These are phyloP conservation scores for Manis javanica DNA, from an alignment of 2,797 vertebrate genomes.

Conservation along the genomic window DNA sequence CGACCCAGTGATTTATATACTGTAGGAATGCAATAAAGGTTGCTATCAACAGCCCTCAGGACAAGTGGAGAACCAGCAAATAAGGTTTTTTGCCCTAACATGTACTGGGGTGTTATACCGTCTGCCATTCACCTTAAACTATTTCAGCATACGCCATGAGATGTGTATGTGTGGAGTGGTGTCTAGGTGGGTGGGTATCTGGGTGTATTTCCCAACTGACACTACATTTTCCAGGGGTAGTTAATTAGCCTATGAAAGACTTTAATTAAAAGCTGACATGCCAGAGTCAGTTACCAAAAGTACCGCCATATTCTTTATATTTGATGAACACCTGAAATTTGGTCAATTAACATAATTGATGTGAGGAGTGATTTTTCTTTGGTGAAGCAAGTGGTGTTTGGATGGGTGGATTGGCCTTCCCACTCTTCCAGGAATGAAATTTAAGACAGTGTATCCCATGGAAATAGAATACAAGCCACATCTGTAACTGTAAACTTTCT, in stretches of 20 bases:
- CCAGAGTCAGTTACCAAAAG: slow-evolving; percentile 32
- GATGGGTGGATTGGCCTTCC: background rate
- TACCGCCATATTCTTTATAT: slow-evolving; percentile 6
- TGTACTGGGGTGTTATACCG: background rate
- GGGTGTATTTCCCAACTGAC: background rate
- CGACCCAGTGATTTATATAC: slow-evolving; percentile 67
- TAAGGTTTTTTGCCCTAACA: slow-evolving; percentile 42
- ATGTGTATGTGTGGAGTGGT: background rate
- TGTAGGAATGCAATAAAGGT: slow-evolving; percentile 69
- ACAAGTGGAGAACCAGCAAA: slow-evolving; percentile 54
- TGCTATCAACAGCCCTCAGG: slow-evolving; percentile 55
- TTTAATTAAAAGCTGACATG: slow-evolving; percentile 64
- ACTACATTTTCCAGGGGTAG: slow-evolving; percentile 39
- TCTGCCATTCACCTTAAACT: slow-evolving; percentile 58
- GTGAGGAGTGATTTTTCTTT: slow-evolving; percentile 22
- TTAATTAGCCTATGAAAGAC: slow-evolving; percentile 52
- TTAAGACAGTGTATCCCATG: background rate
- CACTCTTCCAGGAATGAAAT: background rate
- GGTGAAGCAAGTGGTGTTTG: background rate
- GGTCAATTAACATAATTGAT: slow-evolving; percentile 9
- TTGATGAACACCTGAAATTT: slow-evolving; percentile 56
- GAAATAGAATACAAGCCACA: slow-evolving; percentile 38
- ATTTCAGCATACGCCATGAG: slow-evolving; percentile 41
- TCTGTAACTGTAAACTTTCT: background rate
- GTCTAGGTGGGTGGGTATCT: background rate